A percentile compares a stretch with the other conserved stretches of the same genome.
Evolutionary conservation across 2,888 invertebrate species (phyloP).

Genomic region (Orchesella flavescens): DNA sequence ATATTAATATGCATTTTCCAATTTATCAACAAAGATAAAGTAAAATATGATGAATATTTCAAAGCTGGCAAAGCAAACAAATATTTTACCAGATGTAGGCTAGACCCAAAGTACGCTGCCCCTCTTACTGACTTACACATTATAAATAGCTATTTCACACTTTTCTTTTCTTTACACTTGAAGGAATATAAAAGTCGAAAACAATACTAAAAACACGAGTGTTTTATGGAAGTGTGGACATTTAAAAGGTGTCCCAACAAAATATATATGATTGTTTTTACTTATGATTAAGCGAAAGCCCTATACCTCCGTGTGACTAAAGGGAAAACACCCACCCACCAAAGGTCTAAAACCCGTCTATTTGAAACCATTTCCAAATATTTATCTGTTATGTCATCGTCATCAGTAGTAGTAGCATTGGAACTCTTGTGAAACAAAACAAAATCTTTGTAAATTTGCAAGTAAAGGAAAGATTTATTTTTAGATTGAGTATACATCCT

Average conservation of each 20-base stretch:
- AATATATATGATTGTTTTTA: background rate
- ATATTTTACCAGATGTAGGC: slow-evolving; percentile 59
- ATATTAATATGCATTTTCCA: slow-evolving; percentile 9
- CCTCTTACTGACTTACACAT: slow-evolving; percentile 65
- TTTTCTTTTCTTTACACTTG: too few relatives aligned
- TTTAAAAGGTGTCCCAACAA: background rate
- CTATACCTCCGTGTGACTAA: background rate
- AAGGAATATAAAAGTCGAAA: too few relatives aligned
- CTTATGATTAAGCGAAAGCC: background rate
- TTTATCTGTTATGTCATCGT: background rate
- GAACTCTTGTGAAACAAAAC: too few relatives aligned
- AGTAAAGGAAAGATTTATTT: slow-evolving; percentile 24
- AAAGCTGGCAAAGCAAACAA: background rate
- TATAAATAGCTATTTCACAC: too few relatives aligned
- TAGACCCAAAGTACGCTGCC: slow-evolving; percentile 64
- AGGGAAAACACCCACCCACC: background rate
- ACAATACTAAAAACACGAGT: background rate
- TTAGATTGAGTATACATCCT: slow-evolving; percentile 5
- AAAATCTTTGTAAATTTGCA: too few relatives aligned
- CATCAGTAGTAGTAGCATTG: background rate
- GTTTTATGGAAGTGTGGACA: background rate
- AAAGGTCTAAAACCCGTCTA: too few relatives aligned
- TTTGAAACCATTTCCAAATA: background rate
- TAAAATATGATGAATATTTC: background rate
- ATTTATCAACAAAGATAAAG: too few relatives aligned